Evolutionary conservation across 2,113 vertebrate species (phyloP).

Genomic region (Craseonycteris thonglongyai): DNA sequence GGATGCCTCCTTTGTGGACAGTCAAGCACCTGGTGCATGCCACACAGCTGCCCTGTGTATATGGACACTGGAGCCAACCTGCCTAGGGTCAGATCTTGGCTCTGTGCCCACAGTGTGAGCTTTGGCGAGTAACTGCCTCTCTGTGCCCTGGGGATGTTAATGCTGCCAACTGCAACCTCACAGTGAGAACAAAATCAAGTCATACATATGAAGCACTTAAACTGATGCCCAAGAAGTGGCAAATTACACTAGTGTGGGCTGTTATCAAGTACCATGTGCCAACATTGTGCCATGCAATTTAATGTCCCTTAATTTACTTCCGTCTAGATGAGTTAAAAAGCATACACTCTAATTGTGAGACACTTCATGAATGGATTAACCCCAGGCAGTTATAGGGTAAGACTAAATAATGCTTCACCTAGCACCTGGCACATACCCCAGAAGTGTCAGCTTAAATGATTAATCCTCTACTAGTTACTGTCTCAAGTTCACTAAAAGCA

Average conservation of each 20-base stretch:
- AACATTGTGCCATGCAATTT: accelerated
- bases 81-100: background rate
- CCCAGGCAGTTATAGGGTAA: accelerated
- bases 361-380: background rate
- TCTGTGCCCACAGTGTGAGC: background rate
- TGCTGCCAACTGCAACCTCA: too few species aligned
- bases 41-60: accelerated
- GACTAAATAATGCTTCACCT: accelerated
- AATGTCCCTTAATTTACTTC: background rate
- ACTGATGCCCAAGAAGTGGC: background rate
- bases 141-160: background rate
- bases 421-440: background rate
- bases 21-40: background rate
- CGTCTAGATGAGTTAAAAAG: background rate
- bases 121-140: background rate
- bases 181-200: too few species aligned
- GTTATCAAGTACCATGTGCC: background rate
- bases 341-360: background rate
- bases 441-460: background rate
- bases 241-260: background rate
- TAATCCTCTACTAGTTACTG: background rate
- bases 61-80: accelerated
- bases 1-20: background rate
- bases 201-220: background rate
- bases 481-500: background rate